phyloP scores from a whole-genome alignment of 92 coral and sea anemone species.

The Zoanthus sansibaricus region DNA sequence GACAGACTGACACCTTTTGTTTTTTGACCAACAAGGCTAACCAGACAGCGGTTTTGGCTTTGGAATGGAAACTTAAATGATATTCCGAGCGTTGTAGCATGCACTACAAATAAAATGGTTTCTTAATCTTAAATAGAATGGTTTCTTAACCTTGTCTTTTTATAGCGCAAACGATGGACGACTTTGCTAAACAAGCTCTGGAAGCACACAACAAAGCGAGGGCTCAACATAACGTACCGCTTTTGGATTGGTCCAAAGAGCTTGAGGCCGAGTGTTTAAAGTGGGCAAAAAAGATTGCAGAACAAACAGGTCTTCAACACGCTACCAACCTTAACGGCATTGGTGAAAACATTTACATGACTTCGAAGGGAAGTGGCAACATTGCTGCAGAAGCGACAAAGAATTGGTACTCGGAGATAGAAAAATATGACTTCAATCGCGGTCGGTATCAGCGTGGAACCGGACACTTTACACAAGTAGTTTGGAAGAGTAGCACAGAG shows the following conservation, averaged over 20 bases:
- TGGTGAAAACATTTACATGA: constrained; percentile 84
- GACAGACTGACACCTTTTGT: no score
- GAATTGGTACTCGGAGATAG: constrained; percentile 80
- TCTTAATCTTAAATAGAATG: no score
- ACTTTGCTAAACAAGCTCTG: not conserved
- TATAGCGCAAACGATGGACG: not conserved
- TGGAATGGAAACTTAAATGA: no score
- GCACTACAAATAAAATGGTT: no score
- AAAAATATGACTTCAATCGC: constrained; percentile 46
- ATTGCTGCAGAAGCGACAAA: constrained; percentile 73
- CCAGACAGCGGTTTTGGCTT: no score
- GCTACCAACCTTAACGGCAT: constrained; percentile 67
- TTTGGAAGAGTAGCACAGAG: constrained; percentile 87
- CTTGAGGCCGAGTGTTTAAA: constrained; percentile 44
- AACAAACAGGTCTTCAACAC: constrained; percentile 31
- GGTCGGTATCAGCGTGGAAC: constrained; percentile 25
- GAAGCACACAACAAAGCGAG: not conserved
- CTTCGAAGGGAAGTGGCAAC: constrained; percentile 66
- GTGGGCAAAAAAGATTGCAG: constrained; percentile 54
- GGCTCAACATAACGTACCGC: not conserved
- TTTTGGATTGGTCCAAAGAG: constrained; percentile 35
- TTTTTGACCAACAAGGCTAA: no score
- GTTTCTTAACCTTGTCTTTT: no score
- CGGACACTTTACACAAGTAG: constrained; percentile 36
- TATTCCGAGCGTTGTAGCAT: no score